phyloP scores from a whole-genome alignment of 1,140 invertebrate species.

The Himalopsyche phryganea region DNA sequence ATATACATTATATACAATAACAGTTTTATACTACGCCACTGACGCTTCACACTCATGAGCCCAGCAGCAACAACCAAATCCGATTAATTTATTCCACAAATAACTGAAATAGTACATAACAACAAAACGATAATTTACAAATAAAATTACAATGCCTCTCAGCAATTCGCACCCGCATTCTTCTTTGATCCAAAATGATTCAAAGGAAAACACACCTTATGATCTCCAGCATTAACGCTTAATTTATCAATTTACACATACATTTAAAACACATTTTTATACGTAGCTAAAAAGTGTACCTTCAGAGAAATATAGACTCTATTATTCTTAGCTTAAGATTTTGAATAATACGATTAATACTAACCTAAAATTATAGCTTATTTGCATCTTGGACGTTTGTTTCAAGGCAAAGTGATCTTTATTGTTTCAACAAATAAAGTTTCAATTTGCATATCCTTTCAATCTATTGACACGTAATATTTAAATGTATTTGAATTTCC shows the following conservation, averaged over 20 bases:
- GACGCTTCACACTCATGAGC: conserved; percentile 3
- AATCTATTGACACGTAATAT: neutral
- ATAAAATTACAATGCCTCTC: conserved; percentile 28
- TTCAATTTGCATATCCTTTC: neutral
- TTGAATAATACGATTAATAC: too few relatives aligned
- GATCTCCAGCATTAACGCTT: neutral
- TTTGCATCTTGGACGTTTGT: too few relatives aligned
- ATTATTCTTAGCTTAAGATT: too few relatives aligned
- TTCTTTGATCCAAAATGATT: conserved; percentile 4
- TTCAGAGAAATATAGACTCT: too few relatives aligned
- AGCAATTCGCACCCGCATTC: conserved; percentile 29
- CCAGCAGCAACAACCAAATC: conserved; percentile 15
- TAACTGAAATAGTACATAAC: conserved; percentile 14
- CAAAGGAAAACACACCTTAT: neutral
- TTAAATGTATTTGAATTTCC: conserved; percentile 1
- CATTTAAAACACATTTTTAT: too few relatives aligned
- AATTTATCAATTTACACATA: too few relatives aligned
- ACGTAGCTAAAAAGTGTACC: too few relatives aligned
- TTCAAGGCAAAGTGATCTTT: neutral
- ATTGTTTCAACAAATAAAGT: neutral
- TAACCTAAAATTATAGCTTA: too few relatives aligned
- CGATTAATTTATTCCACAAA: conserved; percentile 29
- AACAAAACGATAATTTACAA: conserved; percentile 26
- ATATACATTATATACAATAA: too few relatives aligned
- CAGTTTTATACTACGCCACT: too few relatives aligned